Base-by-base conservation (phyloP, 2,113 vertebrate genomes). In the Eclectus roratus region DNA sequence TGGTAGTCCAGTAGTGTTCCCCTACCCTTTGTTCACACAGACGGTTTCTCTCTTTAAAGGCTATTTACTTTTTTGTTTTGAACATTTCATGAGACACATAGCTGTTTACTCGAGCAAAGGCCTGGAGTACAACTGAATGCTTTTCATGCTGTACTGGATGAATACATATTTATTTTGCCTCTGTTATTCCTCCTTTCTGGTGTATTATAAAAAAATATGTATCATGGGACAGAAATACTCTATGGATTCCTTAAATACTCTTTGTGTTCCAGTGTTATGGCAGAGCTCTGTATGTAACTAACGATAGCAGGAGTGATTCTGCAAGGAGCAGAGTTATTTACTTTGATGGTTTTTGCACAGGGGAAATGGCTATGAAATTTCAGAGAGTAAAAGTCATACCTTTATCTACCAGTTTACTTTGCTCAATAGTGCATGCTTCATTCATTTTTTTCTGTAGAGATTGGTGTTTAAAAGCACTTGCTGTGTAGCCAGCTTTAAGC, bases 51-150 rank as follows among this genome's bases (percentile, higher is more conserved):
- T 82, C 87, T 95, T 94, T 95, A 95, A 96, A 96, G 79, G 55
- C 55, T 94, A 74, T 96, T 94, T 96, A 91, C 68, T 94, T 91
- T 93, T 83, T 93, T 82, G 65, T 85, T 93, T 93, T 93, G 89
- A 96, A 95, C 93, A 94, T 89, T 90, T 97, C 91, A 89, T 6
- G 15, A 94, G 77, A 87, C 90, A 96, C 93, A 46, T 65, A 4
- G 7, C 52, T 97, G 92, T 96, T 97, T 97, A 97, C 66, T 96
- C 93, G 93, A 82, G 37, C 46, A 81, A 83, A 93, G 55, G 56
- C 35, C 76, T 80, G 52, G 64, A 83, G 92, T 83, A 94, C 74
- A 92, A 70, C 77, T 96, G 61, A 91, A 43, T 87, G 39, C 50
- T 96, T 96, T 66, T 93, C 88, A 89, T 81, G 58, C 63, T 94